Evolutionary conservation across 1,140 invertebrate species (phyloP).

Genomic region (Sesamia nonagrioides): DNA sequence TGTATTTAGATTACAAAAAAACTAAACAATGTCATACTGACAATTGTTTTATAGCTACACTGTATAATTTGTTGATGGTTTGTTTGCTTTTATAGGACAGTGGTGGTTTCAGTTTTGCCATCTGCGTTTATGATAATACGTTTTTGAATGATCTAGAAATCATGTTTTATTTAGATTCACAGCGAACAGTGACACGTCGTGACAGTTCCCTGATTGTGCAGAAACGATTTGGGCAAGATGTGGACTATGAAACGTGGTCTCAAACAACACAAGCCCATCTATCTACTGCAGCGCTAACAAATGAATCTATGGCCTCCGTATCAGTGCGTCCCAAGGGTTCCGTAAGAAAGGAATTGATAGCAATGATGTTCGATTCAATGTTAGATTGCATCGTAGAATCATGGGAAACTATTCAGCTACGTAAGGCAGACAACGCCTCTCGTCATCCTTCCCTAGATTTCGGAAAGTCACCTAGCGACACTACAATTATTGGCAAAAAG

Average conservation of each 20-base stretch:
- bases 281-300: conserved; percentile 58
- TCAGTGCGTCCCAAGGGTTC: conserved; percentile 61
- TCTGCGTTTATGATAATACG: too few relatives aligned
- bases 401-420: conserved; percentile 69
- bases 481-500: conserved; percentile 67
- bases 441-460: conserved; percentile 56
- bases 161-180: conserved; percentile 71
- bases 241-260: conserved; percentile 57
- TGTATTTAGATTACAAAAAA: too few relatives aligned
- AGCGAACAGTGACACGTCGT: conserved; percentile 68
- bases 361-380: conserved; percentile 77
- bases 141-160: too few relatives aligned
- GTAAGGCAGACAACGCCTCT: conserved; percentile 59
- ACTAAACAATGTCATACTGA: too few relatives aligned
- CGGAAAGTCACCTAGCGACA: conserved; percentile 66
- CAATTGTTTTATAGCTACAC: too few relatives aligned
- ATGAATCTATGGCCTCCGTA: conserved; percentile 60
- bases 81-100: too few relatives aligned
- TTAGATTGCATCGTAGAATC: conserved; percentile 73
- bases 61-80: too few relatives aligned
- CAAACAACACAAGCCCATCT: conserved; percentile 53
- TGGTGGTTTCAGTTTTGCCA: too few relatives aligned
- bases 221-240: conserved; percentile 37
- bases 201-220: conserved; percentile 66
- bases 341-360: conserved; percentile 75